Evolutionary conservation across 2,888 invertebrate species (phyloP).

Genomic region (Rhagophthalmus giganteus): DNA sequence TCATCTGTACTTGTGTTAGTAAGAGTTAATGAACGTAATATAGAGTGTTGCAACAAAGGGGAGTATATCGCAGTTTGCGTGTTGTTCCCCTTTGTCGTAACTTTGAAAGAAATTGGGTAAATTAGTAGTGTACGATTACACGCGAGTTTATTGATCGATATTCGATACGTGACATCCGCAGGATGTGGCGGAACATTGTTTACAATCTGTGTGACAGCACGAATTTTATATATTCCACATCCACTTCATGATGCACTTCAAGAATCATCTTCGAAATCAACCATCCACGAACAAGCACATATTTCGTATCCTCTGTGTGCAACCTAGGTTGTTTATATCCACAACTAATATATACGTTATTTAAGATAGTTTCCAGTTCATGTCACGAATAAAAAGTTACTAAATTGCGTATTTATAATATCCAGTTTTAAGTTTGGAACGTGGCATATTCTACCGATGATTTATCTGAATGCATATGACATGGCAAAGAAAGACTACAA

Average conservation of each 20-base stretch:
- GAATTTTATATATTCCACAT: constrained; percentile 1
- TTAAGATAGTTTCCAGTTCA: too few species aligned
- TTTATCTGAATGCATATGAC: too few species aligned
- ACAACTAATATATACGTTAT: too few species aligned
- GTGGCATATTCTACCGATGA: too few species aligned
- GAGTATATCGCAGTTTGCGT: constrained; percentile 11
- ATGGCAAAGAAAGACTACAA: too few species aligned
- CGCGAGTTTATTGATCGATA: constrained; percentile 35
- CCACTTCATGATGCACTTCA: constrained; percentile 41
- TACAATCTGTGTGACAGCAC: constrained; percentile 24
- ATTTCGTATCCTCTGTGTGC: too few species aligned
- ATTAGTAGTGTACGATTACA: constrained; percentile 14
- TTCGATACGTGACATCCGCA: constrained; percentile 45
- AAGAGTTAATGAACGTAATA: constrained; percentile 22
- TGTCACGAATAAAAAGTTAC: too few species aligned
- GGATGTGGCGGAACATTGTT: constrained; percentile 43
- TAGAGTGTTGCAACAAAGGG: constrained; percentile 14
- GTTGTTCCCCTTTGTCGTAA: constrained; percentile 4
- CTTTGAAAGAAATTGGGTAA: constrained; percentile 5
- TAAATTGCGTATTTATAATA: too few species aligned
- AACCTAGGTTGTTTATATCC: too few species aligned
- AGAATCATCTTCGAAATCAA: too few species aligned
- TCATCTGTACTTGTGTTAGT: constrained; percentile 11
- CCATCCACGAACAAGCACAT: too few species aligned
- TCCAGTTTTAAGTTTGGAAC: too few species aligned